Evolutionary conservation across 2,113 vertebrate species (phyloP).

Genomic region (Solea solea): DNA sequence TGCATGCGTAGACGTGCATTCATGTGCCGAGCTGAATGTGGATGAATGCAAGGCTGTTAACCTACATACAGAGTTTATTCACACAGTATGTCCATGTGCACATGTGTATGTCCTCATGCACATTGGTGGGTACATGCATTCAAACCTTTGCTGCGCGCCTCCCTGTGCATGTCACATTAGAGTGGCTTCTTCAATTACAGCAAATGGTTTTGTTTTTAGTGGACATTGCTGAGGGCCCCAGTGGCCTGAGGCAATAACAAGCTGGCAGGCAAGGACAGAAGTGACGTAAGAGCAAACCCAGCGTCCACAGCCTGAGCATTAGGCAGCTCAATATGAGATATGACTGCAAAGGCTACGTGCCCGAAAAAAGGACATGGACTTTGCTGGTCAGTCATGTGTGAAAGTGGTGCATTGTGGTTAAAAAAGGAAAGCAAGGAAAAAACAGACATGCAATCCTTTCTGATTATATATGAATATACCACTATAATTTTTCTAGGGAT

Average conservation of each 20-base stretch:
- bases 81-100: constrained; percentile 3
- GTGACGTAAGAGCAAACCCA: constrained; percentile 64
- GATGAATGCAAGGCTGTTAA: constrained; percentile 22
- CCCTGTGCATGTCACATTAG: constrained; percentile 69
- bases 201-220: constrained; percentile 60
- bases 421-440: constrained; percentile 31
- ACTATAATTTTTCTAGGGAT: neutral
- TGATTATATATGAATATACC: neutral
- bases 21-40: constrained; percentile 22
- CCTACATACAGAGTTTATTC: constrained; percentile 21
- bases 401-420: constrained; percentile 71
- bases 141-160: constrained; percentile 32
- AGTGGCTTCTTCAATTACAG: constrained; percentile 82
- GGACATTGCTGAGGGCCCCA: constrained; percentile 78
- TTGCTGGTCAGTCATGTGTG: constrained; percentile 80
- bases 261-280: constrained; percentile 69
- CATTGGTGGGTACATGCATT: constrained; percentile 12
- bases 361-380: constrained; percentile 80
- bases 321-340: constrained; percentile 82
- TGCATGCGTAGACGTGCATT: constrained; percentile 17
- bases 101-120: neutral
- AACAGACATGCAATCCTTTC: constrained; percentile 3
- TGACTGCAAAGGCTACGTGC: constrained; percentile 79
- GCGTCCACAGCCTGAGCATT: constrained; percentile 69
- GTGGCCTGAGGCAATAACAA: constrained; percentile 67